Base-by-base conservation (phyloP, 2,797 vertebrate genomes). In the Ciconia nigra region DNA sequence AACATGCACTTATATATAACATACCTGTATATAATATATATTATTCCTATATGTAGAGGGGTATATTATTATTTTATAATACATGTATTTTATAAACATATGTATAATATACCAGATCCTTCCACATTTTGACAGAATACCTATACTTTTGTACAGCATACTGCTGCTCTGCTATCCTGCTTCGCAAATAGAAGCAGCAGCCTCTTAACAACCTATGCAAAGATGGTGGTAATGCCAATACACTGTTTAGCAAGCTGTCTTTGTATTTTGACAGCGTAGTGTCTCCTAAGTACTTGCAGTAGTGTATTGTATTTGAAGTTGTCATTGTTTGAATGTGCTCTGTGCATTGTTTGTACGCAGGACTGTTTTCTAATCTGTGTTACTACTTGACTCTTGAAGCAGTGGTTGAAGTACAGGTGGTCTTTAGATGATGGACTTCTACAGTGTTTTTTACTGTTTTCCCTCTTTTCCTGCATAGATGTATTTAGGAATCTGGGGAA, bases 401-500 rank as follows among this genome's bases (percentile, higher is more conserved):
- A 71, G 44, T 46, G 46, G 28, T 18, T 81, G 58, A 39, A 78
- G 54, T 66, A 81, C 61, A 46, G 39, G 29, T 79, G 44, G 17
- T 61, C 55, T 91, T 86, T 52, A 78, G 19, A 29, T 59, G 12
- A 51, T 59, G 17, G 54, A 69, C 26, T 87, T 77, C 4, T 49
- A 13, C 16, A 29, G 25, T 31, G 5, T 4, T 51, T 93, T 73
- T 44, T 67, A 55, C 25, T 17, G 61, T 51, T 54, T 5, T 11
- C 25, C 28, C 77, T 90, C 51, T 94, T 93, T 95, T 94, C 74
- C 54, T 89, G 73, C 83, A 44, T 35, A 99, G 99, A 99, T 99
- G 81, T 99, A 99, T 97, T 98, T 99, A 80, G 99, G 99, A 96
- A 98, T 98, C 95, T 99, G 99, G 99, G 99, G 99, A 59, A 99